Evolutionary conservation across 2,113 vertebrate genomes (phyloP).

Genomic region (Odontophorus gujanensis): DNA sequence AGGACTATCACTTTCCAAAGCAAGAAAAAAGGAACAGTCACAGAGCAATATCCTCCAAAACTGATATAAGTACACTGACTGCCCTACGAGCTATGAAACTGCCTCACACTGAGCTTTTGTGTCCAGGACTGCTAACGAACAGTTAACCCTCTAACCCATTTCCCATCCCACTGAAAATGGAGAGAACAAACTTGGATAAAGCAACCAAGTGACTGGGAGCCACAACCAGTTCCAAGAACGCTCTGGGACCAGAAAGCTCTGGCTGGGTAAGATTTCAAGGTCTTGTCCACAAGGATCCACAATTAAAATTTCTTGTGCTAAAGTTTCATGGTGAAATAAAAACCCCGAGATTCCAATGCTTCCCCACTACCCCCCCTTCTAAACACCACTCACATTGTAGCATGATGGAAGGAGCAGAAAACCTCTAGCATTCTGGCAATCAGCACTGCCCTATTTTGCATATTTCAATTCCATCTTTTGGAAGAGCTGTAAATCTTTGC

Average conservation of each 20-base stretch:
- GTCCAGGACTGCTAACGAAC: not conserved
- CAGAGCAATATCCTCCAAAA: not conserved
- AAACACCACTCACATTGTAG: not conserved
- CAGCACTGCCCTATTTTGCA: not conserved
- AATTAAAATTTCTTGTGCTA: constrained; percentile 78
- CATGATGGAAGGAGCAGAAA: constrained; percentile 52
- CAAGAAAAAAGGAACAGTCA: not conserved
- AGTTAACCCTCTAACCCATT: not conserved
- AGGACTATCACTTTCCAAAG: constrained; percentile 39
- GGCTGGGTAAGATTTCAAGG: constrained; percentile 70
- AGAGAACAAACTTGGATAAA: constrained; percentile 6
- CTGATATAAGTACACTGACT: not conserved
- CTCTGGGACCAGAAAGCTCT: constrained; percentile 36
- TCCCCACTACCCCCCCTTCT: not conserved
- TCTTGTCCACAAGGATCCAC: constrained; percentile 75
- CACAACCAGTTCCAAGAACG: constrained; percentile 61
- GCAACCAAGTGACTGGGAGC: constrained; percentile 50
- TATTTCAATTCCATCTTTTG: constrained; percentile 48
- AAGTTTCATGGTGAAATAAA: constrained; percentile 75
- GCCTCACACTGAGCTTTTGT: not conserved
- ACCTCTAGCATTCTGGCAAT: constrained; percentile 65
- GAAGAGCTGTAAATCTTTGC: constrained; percentile 36
- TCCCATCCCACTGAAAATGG: fast-evolving
- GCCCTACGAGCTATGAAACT: not conserved
- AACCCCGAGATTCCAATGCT: constrained; percentile 57